phyloP scores from a whole-genome alignment of 2,888 invertebrate genomes.

The Hermaeophaga mercurialis region DNA sequence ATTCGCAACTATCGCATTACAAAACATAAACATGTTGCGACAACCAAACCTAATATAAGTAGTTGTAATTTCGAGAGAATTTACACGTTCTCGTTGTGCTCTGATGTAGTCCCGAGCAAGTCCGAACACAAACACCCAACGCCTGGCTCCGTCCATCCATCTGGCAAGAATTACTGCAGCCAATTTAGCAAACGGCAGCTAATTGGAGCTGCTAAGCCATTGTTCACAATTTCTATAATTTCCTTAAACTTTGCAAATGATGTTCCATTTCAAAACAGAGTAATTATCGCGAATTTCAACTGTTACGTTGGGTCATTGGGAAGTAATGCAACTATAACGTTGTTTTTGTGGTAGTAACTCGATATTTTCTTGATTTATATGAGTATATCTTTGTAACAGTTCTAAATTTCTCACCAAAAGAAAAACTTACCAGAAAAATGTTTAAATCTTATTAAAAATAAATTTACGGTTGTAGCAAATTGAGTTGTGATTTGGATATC shows the following conservation, averaged over 20 bases:
- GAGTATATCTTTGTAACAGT: not conserved
- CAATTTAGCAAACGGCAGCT: slow-evolving; percentile 54
- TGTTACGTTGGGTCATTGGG: slow-evolving; percentile 6
- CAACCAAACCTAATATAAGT: slow-evolving; percentile 40
- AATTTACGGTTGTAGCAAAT: too few relatives aligned
- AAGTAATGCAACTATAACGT: slow-evolving; percentile 16
- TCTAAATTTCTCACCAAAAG: not conserved
- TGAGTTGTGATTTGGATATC: too few relatives aligned
- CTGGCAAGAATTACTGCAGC: slow-evolving; percentile 53
- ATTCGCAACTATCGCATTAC: slow-evolving; percentile 3
- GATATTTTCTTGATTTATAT: not conserved
- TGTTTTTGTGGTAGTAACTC: slow-evolving; percentile 6
- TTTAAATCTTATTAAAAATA: too few relatives aligned
- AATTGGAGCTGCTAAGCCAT: slow-evolving; percentile 44
- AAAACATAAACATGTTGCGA: slow-evolving; percentile 13
- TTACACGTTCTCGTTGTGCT: slow-evolving; percentile 39
- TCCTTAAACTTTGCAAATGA: slow-evolving; percentile 37
- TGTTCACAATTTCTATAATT: slow-evolving; percentile 49
- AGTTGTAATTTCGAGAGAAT: slow-evolving; percentile 41
- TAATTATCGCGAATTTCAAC: slow-evolving; percentile 31
- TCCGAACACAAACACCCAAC: not conserved
- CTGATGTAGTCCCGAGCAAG: slow-evolving; percentile 10
- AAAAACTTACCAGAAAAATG: too few relatives aligned
- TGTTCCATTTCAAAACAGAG: slow-evolving; percentile 33
- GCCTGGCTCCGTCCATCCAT: slow-evolving; percentile 46